Percentiles rank a stretch among this genome's conserved stretches.
Evolutionary conservation across 2,888 invertebrate species (phyloP).

Genomic region (Drosophila kokeensis): DNA sequence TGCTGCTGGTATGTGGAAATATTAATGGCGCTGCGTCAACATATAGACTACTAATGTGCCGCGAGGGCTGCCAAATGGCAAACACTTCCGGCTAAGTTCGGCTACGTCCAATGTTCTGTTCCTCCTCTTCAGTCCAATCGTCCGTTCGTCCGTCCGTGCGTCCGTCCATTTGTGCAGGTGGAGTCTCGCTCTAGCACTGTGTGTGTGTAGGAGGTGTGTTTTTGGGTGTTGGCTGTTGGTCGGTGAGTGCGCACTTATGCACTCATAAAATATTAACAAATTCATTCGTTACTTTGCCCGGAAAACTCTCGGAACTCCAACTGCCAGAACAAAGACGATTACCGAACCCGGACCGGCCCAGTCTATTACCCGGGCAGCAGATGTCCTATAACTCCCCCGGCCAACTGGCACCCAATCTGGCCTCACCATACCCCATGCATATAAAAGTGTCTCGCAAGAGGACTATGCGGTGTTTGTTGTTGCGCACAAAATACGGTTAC

Average conservation of each 20-base stretch:
- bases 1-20: constrained; percentile 67
- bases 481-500: constrained; percentile 71
- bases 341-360: constrained; percentile 43
- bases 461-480: constrained; percentile 44
- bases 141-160: background rate
- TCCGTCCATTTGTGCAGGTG: constrained; percentile 31
- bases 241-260: constrained; percentile 81
- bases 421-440: constrained; percentile 60
- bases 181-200: constrained; percentile 13
- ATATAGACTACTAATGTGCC: constrained; percentile 84
- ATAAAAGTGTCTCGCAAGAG: constrained; percentile 72
- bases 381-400: constrained; percentile 50
- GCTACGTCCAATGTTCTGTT: constrained; percentile 21
- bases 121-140: constrained; percentile 1
- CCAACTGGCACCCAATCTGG: constrained; percentile 9
- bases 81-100: constrained; percentile 63
- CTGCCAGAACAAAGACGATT: constrained; percentile 75
- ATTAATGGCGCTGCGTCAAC: constrained; percentile 78
- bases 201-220: constrained; percentile 4
- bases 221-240: constrained; percentile 33
- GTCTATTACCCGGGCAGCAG: constrained; percentile 51
- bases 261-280: constrained; percentile 84
- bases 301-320: constrained; percentile 71
- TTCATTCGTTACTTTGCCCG: constrained; percentile 82
- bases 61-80: constrained; percentile 82